Evolutionary conservation across 2,113 vertebrate genomes (phyloP).

Genomic region (Ctenodactylus gundi): DNA sequence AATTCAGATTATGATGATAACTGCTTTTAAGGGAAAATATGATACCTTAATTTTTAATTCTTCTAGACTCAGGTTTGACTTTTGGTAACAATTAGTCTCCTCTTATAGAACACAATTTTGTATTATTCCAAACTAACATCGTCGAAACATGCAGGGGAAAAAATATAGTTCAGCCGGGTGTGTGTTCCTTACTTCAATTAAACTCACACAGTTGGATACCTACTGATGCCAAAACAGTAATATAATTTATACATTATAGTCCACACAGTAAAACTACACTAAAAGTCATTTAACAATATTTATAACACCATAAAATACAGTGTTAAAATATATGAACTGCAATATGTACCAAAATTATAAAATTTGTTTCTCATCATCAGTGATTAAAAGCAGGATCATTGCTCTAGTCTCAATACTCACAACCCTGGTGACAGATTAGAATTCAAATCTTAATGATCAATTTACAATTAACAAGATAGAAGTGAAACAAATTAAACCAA

Average conservation of each 20-base stretch:
- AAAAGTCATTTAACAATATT: slow-evolving; percentile 92
- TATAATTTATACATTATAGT: slow-evolving; percentile 92
- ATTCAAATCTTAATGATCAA: slow-evolving; percentile 92
- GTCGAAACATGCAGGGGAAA: slow-evolving; percentile 76
- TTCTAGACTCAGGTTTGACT: slow-evolving; percentile 69
- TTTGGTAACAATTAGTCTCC: slow-evolving; percentile 65
- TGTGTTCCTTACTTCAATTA: slow-evolving; percentile 89
- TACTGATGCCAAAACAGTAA: slow-evolving; percentile 88
- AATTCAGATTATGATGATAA: slow-evolving; percentile 61
- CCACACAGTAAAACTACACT: slow-evolving; percentile 89
- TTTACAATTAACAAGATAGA: slow-evolving; percentile 93
- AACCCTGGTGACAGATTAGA: slow-evolving; percentile 90
- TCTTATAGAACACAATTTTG: slow-evolving; percentile 73
- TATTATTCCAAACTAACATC: slow-evolving; percentile 71
- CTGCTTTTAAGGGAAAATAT: slow-evolving; percentile 59
- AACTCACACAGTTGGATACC: slow-evolving; percentile 90
- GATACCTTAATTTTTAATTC: slow-evolving; percentile 67
- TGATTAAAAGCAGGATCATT: slow-evolving; percentile 89
- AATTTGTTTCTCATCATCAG: slow-evolving; percentile 91
- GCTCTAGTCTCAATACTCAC: slow-evolving; percentile 88
- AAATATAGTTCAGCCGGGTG: slow-evolving; percentile 84
- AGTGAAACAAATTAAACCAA: slow-evolving; percentile 93
- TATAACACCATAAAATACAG: slow-evolving; percentile 90
- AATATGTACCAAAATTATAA: slow-evolving; percentile 90
- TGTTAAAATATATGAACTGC: slow-evolving; percentile 91